Base-by-base conservation (phyloP, 1,140 invertebrate species). In the Pachyrhynchus sulphureomaculatus region DNA sequence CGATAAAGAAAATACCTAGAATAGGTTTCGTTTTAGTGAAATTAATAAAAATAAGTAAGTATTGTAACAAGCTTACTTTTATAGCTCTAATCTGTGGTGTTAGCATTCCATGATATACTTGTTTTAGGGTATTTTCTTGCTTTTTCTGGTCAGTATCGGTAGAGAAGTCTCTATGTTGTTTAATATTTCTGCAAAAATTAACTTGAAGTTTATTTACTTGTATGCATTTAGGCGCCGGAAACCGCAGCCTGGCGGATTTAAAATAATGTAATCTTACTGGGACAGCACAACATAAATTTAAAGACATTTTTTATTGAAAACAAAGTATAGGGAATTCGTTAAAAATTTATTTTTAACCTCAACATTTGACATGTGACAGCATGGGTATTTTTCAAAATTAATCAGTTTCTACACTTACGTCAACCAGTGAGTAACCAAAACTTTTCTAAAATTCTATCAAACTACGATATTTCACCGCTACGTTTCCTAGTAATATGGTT, bases 1-100 rank as follows among this genome's bases (percentile, higher is more conserved):
- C 23, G 82, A 75, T 1, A 96, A 71, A 0, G 92, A 94, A 72
- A 96, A 90, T 20, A 88, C 44, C 75, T 76, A 60, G 39, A 58
- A 62, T 47, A 60, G 26, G 39, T 8, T 59, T 15, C 9, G 47
- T 53, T 9, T 17, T 36, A 29, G 36, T 44, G 45, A 52, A 23
- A 15, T 33, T 44, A 58, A n/a, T 33, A 48, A 41, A 56, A 13
- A 8, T 18, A 39, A n/a, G n/a, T n/a, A 48, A 44, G 41, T 39
- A 51, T 12, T 32, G 2, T 20, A 13, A 10, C 1, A 34, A 10
- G 29, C 20, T 39, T 70, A 74, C 60, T 77, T 96, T 96, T 0
- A 95, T 82, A 33, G 76, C 76, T 68, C 80, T 84, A 51, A 95
- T 85, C 68, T 87, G 83, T 3, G 76, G 80, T 1, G 83, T 80